A percentile compares a stretch with the other conserved stretches of the same genome.
Evolutionary conservation across 2,888 invertebrate species (phyloP).

Genomic region (Ctena decussata): DNA sequence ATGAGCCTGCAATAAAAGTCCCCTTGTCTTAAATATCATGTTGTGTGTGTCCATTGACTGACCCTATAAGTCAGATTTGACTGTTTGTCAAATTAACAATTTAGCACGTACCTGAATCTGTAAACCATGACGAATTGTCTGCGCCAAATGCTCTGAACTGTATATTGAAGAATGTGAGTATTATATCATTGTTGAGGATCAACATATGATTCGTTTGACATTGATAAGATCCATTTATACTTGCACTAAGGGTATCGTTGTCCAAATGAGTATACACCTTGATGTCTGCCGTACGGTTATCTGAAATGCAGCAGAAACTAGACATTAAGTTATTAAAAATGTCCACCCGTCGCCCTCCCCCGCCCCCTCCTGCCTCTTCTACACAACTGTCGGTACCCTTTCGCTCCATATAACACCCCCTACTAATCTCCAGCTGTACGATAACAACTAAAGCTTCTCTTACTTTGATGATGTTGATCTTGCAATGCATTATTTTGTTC

Average conservation of each 20-base stretch:
- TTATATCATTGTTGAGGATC: slow-evolving; percentile 22
- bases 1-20: not conserved
- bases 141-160: slow-evolving; percentile 50
- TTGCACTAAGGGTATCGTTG: slow-evolving; percentile 19
- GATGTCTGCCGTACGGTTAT: not conserved
- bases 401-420: too few species aligned
- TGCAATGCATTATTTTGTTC: too few species aligned
- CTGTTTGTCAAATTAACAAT: too few species aligned
- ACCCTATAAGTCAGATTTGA: not conserved
- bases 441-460: too few species aligned
- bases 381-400: too few species aligned
- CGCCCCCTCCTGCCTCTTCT: too few species aligned
- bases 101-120: slow-evolving; percentile 32
- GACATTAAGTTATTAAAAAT: too few species aligned
- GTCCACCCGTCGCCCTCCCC: too few species aligned
- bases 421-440: too few species aligned
- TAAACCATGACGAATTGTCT: slow-evolving; percentile 34
- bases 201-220: slow-evolving; percentile 24
- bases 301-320: too few species aligned
- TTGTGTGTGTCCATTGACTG: not conserved
- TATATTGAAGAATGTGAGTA: slow-evolving; percentile 26
- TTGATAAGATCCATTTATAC: slow-evolving; percentile 32
- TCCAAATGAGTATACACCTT: not conserved
- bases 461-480: too few species aligned
- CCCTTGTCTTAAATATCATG: not conserved